Evolutionary conservation across 30 jellyfish, hydroid and myxozoan species (phyloP), one percentile per base, ranked within the genome.

Genomic region (Aurelia aurita): DNA sequence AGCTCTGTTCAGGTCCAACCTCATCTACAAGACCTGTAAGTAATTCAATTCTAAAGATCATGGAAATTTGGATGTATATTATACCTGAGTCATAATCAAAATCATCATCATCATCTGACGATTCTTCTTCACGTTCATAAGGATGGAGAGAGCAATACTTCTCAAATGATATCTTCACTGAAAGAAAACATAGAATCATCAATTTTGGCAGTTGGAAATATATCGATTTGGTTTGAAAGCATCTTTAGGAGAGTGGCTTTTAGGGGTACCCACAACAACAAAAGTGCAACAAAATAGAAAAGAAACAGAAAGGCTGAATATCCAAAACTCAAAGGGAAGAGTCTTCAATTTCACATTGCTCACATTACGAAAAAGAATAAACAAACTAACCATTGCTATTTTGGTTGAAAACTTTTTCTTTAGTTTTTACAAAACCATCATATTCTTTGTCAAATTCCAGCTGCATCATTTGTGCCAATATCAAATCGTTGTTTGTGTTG

Each of bases 381-480:
- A 5, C 5, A 31, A 31, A 5, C 51, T 12, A 14, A 94, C 99
- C 99, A 89, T 94, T 94, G 59, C 99, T 94, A 26, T 91, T 75
- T 31, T 94, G 92, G 60, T 94, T 94, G 57, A 69, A 75, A 51
- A 60, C 73, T 49, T 84, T 94, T 74, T 94, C 99, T 27, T 73
- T 58, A 13, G 93, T 63, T 29, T 81, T 88, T 18, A 94, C 87
- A 66, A 20, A 88, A 3, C n/a, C 86, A 79, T 94, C 97, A 94
- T 94, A 72, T 54, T 94, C 99, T 57, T 74, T 77, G 79, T 94
- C 93, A 88, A 94, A 94, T 58, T 94, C 97, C 5, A 94, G 86
- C 65, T 94, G 99, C 89, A 94, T 31, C 96, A 94, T 84, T 58
- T 94, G 97, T 8, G 99, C 99, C 68, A 94, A 55, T 26, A 94